Percentiles rank a stretch among this genome's conserved stretches.
These are phyloP conservation scores for Bubo blakistoni DNA, from an alignment of 2,113 vertebrate genomes.

Conservation along the genomic window DNA sequence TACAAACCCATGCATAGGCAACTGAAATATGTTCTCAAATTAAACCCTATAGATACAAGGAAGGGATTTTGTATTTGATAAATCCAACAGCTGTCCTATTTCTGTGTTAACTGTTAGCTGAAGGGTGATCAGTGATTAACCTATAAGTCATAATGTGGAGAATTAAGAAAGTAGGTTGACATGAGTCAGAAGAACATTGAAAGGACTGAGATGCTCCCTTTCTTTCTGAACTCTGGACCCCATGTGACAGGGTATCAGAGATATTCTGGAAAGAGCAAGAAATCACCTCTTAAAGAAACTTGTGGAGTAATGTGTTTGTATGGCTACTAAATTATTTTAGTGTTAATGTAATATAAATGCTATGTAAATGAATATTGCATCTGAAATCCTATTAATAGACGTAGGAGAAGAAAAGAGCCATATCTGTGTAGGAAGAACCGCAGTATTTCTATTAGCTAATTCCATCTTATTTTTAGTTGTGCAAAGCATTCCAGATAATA, in stretches of 20 bases:
- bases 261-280: neutral
- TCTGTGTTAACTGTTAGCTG: neutral
- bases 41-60: neutral
- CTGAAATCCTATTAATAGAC: conserved; percentile 27
- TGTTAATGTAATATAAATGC: neutral
- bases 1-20: neutral
- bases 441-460: neutral
- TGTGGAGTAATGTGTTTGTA: neutral
- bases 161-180: neutral
- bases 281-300: neutral
- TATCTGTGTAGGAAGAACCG: neutral
- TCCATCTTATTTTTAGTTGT: neutral
- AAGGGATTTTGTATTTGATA: neutral
- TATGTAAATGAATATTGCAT: neutral
- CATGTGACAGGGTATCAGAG: neutral
- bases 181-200: neutral
- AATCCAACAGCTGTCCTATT: neutral
- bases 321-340: neutral
- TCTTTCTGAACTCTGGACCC: neutral
- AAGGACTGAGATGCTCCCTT: neutral
- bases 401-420: neutral
- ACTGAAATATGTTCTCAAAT: neutral
- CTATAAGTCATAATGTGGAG: neutral
- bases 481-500: neutral
- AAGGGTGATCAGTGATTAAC: neutral